A percentile compares a stretch with the other conserved stretches of the same genome.
phyloP scores from a whole-genome alignment of 2,113 vertebrate genomes.

The Nanorana parkeri region DNA sequence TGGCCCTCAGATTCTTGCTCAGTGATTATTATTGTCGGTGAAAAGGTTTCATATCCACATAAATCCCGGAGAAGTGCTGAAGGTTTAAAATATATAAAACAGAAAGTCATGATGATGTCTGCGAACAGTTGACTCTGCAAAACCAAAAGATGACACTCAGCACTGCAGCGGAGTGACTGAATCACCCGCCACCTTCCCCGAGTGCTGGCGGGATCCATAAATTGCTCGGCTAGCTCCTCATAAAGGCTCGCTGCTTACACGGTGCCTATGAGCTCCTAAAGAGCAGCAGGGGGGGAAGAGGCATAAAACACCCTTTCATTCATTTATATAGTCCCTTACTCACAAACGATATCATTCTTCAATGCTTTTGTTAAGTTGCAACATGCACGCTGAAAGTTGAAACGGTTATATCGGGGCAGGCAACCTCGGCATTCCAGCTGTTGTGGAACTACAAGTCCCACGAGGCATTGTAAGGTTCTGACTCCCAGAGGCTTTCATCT shows the following conservation, averaged over 20 bases:
- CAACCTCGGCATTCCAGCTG: too few species aligned
- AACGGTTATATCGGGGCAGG: too few species aligned
- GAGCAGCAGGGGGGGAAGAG: too few species aligned
- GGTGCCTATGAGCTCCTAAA: too few species aligned
- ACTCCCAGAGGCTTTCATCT: too few species aligned
- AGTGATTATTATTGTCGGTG: constrained; percentile 51
- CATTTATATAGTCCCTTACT: too few species aligned
- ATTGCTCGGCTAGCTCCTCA: background rate
- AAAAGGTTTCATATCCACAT: constrained; percentile 44
- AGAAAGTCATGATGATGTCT: constrained; percentile 35
- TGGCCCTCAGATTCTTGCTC: constrained; percentile 36
- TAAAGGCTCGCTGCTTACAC: background rate
- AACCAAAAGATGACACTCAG: constrained; percentile 38
- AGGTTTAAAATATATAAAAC: constrained; percentile 6
- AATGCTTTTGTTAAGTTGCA: too few species aligned
- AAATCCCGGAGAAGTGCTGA: constrained; percentile 50
- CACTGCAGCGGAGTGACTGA: constrained; percentile 35
- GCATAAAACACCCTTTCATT: too few species aligned
- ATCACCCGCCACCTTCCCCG: background rate
- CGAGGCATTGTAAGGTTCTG: too few species aligned
- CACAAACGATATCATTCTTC: too few species aligned
- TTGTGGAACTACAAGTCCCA: too few species aligned
- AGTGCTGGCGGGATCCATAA: constrained; percentile 9
- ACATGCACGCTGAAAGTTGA: too few species aligned
- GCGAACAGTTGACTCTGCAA: constrained; percentile 54